phyloP scores from a whole-genome alignment of 2,113 vertebrate species.

The Ammodytes dubius region DNA sequence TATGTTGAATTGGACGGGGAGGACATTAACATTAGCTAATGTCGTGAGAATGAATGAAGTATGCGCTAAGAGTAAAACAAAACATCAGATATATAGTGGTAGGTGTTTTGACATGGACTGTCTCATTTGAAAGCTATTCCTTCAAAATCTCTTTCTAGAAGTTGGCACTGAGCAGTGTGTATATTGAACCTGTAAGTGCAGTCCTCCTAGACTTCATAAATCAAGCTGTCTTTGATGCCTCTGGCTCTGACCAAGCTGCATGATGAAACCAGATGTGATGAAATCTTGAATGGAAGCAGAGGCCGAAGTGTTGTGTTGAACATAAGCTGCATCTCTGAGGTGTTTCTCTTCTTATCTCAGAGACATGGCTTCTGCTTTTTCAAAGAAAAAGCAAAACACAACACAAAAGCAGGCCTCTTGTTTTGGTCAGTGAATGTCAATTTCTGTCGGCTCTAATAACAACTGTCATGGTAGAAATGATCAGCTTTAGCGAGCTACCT shows the following conservation, averaged over 20 bases:
- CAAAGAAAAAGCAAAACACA: background rate
- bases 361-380: background rate
- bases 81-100: background rate
- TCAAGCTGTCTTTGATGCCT: conserved; percentile 67
- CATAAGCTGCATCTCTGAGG: conserved; percentile 42
- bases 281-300: conserved; percentile 59
- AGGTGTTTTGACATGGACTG: conserved; percentile 2
- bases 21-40: background rate
- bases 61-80: background rate
- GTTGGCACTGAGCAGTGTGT: conserved; percentile 26
- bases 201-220: conserved; percentile 45
- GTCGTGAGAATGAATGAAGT: background rate
- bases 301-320: conserved; percentile 24
- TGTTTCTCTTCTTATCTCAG: conserved; percentile 1
- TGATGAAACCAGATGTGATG: conserved; percentile 69
- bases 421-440: background rate
- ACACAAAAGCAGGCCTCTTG: background rate
- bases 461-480: background rate
- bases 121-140: conserved; percentile 11
- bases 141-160: background rate
- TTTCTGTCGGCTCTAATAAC: background rate
- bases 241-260: conserved; percentile 38
- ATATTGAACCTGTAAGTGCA: conserved; percentile 26
- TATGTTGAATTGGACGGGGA: background rate
- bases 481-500: background rate